Evolutionary conservation across 2,888 invertebrate genomes (phyloP), one percentile per base, ranked within the genome.

Genomic region (Cyclophora albipunctata): DNA sequence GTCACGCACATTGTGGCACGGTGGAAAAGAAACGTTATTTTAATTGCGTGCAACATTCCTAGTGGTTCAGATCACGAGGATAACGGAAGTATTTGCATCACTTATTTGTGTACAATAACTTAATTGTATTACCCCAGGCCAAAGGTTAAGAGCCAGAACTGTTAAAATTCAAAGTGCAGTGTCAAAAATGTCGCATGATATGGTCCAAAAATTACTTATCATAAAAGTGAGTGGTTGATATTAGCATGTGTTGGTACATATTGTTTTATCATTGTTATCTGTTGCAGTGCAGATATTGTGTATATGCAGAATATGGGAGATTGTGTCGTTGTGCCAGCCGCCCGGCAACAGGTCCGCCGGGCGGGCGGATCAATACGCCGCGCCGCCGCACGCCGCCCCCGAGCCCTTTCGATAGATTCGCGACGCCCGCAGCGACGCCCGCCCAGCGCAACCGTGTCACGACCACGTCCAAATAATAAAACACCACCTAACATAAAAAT

Each of bases 301-400:
- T 57, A 62, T 65, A 58, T 75, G 75, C 74, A 75, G 71, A 70
- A 73, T 67, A 63, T 62, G 43, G 43, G 63, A 66, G 55, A 54
- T 59, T 58, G 62, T 57, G 66, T 65, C 60, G 62, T 63, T 64
- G 57, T 62, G 67, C 67, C 66, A 66, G 69, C 73, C 81, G 78
- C 84, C 85, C 85, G 82, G 87, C 87, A 88, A 87, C 87, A 88
- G 86, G 88, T 87, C 77, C 75, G 74, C 76, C 67, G 60, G 60
- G 54, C 45, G 49, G 63, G n/a, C 79, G 33, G 84, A 85, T 85
- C 86, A 82, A 85, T 84, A 84, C 77, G 69, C 67, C 67, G 71
- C 79, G 73, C 77, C 78, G 78, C 68, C 77, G 76, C 83, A 73
- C 75, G 72, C 68, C 71, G 69, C 43, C 6, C 66, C 63, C 74